Evolutionary conservation across 2,113 vertebrate genomes (phyloP), one percentile per base, ranked within the genome.

Genomic region (Zosterops borbonicus): DNA sequence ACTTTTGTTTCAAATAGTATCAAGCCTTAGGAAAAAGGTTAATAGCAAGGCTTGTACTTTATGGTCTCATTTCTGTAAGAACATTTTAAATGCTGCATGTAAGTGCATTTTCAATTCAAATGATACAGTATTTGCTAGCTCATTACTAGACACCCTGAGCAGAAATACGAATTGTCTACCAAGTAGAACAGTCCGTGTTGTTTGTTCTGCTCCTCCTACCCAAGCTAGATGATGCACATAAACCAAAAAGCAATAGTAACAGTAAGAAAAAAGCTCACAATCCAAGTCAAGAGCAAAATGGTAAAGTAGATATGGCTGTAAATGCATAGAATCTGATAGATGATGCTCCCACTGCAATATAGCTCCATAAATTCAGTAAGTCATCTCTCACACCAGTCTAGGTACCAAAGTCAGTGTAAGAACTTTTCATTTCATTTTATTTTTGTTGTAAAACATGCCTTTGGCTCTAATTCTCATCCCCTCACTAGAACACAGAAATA

Each of bases 141-240:
- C 86, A 87, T 84, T 73, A 87, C 73, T 60, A 87, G 94, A 83
- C 69, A 84, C 31, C 41, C 80, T 41, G 47, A 87, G 44, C 52
- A 95, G 89, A 94, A 96, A 89, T 64, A 70, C 73, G 60, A 95
- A 50, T 91, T 85, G 77, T 91, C 81, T 94, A 17, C 92, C 96
- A 91, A 94, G 83, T 95, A 91, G 87, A 94, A 87, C 31, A 87
- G 58, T 53, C 86, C 25, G 1, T 49, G 81, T 46, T 94, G 83
- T 79, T 95, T 89, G 47, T 84, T 95, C 77, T 92, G 74, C 46
- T 84, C 74, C 62, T 91, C 69, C 81, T 84, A 84, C 65, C 83
- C 58, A 37, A 85, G 58, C 2, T 22, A 83, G 37, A 69, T 56
- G 53, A 88, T 68, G 53, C 29, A 73, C 41, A 65, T 79, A 82